These are phyloP conservation scores for Brachionus rubens DNA, from an alignment of 1,140 invertebrate species.

Conservation along the genomic window DNA sequence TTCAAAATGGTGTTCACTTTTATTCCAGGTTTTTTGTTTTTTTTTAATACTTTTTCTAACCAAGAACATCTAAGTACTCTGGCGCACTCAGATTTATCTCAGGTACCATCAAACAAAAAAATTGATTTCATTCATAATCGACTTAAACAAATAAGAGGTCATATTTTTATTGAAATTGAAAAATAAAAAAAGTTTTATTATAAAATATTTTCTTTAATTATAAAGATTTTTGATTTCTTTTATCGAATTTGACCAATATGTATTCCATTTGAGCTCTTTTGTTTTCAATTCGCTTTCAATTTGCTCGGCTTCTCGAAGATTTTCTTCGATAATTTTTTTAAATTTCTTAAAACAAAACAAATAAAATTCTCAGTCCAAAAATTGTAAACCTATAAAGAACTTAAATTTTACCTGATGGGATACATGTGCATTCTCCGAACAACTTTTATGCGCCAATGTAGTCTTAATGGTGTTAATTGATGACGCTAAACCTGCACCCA, in stretches of 20 bases:
- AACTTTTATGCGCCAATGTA: constrained; percentile 7
- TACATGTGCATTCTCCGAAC: not conserved
- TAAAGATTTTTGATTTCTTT: constrained; percentile 31
- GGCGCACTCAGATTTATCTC: too few species aligned
- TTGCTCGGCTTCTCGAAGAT: not conserved
- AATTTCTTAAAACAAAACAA: not conserved
- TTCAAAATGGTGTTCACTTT: too few species aligned
- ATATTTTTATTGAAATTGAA: too few species aligned
- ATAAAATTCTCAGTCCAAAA: not conserved
- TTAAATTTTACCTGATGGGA: constrained; percentile 14
- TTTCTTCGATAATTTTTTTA: constrained; percentile 18
- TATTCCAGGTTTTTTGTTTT: too few species aligned
- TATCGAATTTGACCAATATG: constrained; percentile 25
- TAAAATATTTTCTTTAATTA: too few species aligned
- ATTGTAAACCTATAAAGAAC: not conserved
- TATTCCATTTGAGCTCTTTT: constrained; percentile 33
- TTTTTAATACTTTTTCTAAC: too few species aligned
- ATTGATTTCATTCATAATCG: too few species aligned
- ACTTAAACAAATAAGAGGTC: too few species aligned
- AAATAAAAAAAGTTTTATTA: too few species aligned
- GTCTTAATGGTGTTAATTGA: constrained; percentile 28
- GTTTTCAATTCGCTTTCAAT: constrained; percentile 9
- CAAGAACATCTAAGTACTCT: too few species aligned
- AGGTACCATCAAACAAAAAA: too few species aligned
- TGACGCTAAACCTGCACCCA: not conserved